Evolutionary conservation across 1,140 invertebrate species (phyloP), one percentile per base, ranked within the genome.

Genomic region (Plectus sambesii): DNA sequence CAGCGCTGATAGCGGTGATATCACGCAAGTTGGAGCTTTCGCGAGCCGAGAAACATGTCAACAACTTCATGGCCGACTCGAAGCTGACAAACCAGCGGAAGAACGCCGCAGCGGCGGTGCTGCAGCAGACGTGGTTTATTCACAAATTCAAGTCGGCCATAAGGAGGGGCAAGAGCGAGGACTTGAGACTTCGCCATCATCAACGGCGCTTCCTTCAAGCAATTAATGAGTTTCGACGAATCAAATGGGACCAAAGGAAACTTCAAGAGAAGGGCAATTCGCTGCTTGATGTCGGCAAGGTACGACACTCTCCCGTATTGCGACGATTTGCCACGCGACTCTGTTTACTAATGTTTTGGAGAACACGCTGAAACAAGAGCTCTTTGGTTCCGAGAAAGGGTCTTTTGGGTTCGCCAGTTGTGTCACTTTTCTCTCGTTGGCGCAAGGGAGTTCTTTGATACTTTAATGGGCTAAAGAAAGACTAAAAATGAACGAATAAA

Each of bases 91-190:
- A 63, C 49, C 62, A 66, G 69, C 51, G 76, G 26, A 76, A 76
- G 59, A 74, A 77, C 61, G 70, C 75, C 22, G 75, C 75, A 37
- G 75, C 75, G 17, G 73, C 73, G 51, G 75, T 77, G 8, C 51
- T 77, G 29, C 53, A 76, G 45, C 74, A 77, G 55, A 77, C 75
- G 0, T 77, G 75, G 75, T 67, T 67, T 33, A 67, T 67, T 41
- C 64, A 67, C 37, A 66, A 65, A 41, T 67, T 68, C 53, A 63
- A 67, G 27, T 56, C 48, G 23, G 45, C 46, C 23, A 43, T 44
- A n/a, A n/a, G n/a, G n/a, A n/a, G n/a, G 4, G 49, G 62, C 30
- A 68, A 69, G 39, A 66, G 66, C 9, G 66, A 67, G 40, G 64
- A 67, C 42, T 40, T 67, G 5, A 41, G 66, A 9, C 51, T 67